Conservation (phyloP, 2,113 vertebrate species). For the Xenopus tropicalis region UCB_Xtro_10.0 CM004446.2:145621501-145622000, state of each 20-base stretch:
- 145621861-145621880: too few relatives aligned
- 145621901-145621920: too few relatives aligned
- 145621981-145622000: too few relatives aligned
- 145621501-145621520: conserved; percentile 86
- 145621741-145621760: conserved; percentile 95
- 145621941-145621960: too few relatives aligned
- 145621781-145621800: conserved; percentile 48
- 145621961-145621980: too few relatives aligned
- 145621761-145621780: conserved; percentile 93
- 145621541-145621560: conserved; percentile 94
- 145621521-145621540: conserved; percentile 92
- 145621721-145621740: conserved; percentile 96
- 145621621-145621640: neutral
- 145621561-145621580: conserved; percentile 96
- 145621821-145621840: too few relatives aligned
- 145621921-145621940: too few relatives aligned
- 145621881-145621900: too few relatives aligned
- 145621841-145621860: too few relatives aligned
- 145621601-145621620: conserved; percentile 95
- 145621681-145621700: neutral
- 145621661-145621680: too few relatives aligned
- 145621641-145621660: neutral
- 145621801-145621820: neutral
- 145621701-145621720: conserved; percentile 79
- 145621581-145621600: conserved; percentile 95